phyloP scores from a whole-genome alignment of 2,888 invertebrate species.

The Catocala sponsa region DNA sequence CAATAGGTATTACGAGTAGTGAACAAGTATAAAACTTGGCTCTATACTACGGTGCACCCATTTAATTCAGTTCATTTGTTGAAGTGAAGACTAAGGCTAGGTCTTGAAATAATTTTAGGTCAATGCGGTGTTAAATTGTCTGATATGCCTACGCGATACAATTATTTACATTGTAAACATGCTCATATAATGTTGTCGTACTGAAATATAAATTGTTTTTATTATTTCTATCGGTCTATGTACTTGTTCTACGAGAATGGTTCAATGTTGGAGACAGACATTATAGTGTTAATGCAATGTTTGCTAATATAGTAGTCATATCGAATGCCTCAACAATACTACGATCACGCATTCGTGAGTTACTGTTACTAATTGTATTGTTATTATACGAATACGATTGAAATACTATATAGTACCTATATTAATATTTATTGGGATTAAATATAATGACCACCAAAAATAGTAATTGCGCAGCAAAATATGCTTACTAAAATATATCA shows the following conservation, averaged over 20 bases:
- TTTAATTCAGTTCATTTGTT: conserved; percentile 2
- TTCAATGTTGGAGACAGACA: not conserved
- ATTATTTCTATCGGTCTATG: not conserved
- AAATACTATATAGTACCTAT: too few relatives aligned
- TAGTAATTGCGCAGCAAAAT: too few relatives aligned
- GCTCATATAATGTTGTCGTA: not conserved
- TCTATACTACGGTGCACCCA: not conserved
- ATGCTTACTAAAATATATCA: too few relatives aligned
- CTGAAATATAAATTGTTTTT: conserved; percentile 6
- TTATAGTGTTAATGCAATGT: not conserved
- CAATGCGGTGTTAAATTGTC: conserved; percentile 14
- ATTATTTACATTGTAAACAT: conserved; percentile 6
- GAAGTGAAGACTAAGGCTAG: conserved; percentile 6
- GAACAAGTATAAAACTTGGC: too few relatives aligned
- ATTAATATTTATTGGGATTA: too few relatives aligned
- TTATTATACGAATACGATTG: too few relatives aligned
- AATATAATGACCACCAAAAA: too few relatives aligned
- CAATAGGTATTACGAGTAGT: too few relatives aligned
- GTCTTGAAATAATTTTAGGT: conserved; percentile 10
- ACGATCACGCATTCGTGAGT: too few relatives aligned
- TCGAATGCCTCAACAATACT: too few relatives aligned
- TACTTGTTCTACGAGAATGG: not conserved
- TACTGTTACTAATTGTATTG: too few relatives aligned
- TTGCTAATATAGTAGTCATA: too few relatives aligned
- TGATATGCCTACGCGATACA: not conserved